Base-by-base conservation (phyloP, 2,797 vertebrate species). In the Spinus pinus region DNA sequence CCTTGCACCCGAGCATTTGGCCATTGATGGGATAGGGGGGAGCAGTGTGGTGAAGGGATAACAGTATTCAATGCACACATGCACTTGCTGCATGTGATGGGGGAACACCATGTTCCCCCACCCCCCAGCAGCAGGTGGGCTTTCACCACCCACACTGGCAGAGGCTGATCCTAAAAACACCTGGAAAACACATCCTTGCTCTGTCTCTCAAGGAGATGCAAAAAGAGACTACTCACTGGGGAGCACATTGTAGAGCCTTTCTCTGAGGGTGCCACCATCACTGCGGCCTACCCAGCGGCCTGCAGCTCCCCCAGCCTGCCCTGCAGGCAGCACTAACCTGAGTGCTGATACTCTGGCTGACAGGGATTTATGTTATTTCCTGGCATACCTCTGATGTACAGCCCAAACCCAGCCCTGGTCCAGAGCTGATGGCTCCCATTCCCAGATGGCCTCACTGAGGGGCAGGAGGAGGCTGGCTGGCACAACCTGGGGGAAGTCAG, bases 361-460 rank as follows among this genome's bases (percentile, higher is more conserved):
- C 86, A 93, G 94, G 95, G 92, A 86, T 91, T 90, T 51, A 31
- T 2, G 8, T 67, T 56, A 22, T 81, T 83, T 91, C 61, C 86
- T 95, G 54, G 44, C 82, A 81, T 72, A 92, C 77, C 85, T 96
- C 86, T 94, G 65, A 51, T 6, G 1, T 72, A 37, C 30, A 62
- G 25, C 47, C 70, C 66, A 54, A 56, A 86, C 17, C 60, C 67
- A 66, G 51, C 69, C 53, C 64, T 77, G 24, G 12, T 81, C 73
- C 1, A 3, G 46, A 46, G 47, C 9, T 69, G 0, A 0, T 12
- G 61, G 82, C 56, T 89, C 42, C 66, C 13, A 12, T n/a, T 15
- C 42, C 69, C n/a, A 4, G 84, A 21, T 0, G 0, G 22, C 74
- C 65, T 60, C 67, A 25, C 17, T 5, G n/a, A 69, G 19, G 51